A percentile compares a stretch with the other conserved stretches of the same genome.
phyloP scores from a whole-genome alignment of 2,797 vertebrate genomes.

The Silurus lanzhouensis region DNA sequence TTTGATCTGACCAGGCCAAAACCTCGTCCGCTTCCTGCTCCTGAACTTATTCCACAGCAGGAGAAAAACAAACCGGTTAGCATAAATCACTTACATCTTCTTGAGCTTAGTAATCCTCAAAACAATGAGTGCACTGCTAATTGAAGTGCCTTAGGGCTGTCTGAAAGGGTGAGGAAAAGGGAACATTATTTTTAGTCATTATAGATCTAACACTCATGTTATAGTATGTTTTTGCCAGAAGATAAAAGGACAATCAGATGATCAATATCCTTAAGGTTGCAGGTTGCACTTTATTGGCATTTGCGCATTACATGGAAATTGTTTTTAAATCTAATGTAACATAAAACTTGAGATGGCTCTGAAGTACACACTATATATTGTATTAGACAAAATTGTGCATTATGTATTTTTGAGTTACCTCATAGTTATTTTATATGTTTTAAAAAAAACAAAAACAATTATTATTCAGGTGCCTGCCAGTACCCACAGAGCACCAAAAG shows the following conservation, averaged over 20 bases:
- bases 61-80: conserved; percentile 79
- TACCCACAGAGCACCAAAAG: conserved; percentile 80
- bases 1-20: conserved; percentile 82
- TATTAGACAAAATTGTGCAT: background rate
- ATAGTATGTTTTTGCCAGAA: background rate
- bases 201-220: background rate
- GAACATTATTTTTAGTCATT: background rate
- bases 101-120: background rate
- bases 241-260: background rate
- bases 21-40: conserved; percentile 71
- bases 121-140: background rate
- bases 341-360: background rate
- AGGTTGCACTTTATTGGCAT: background rate
- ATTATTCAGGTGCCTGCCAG: conserved; percentile 79
- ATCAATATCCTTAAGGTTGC: background rate
- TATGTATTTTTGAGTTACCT: background rate
- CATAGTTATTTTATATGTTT: background rate
- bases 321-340: no score
- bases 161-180: background rate
- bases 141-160: background rate
- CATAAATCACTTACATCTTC: conserved; percentile 42
- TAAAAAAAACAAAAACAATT: no score
- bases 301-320: background rate
- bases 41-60: conserved; percentile 72
- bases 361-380: background rate